Base-by-base conservation (phyloP, 30 jellyfish, hydroid and myxozoan species). In the Clytia hemisphaerica region DNA sequence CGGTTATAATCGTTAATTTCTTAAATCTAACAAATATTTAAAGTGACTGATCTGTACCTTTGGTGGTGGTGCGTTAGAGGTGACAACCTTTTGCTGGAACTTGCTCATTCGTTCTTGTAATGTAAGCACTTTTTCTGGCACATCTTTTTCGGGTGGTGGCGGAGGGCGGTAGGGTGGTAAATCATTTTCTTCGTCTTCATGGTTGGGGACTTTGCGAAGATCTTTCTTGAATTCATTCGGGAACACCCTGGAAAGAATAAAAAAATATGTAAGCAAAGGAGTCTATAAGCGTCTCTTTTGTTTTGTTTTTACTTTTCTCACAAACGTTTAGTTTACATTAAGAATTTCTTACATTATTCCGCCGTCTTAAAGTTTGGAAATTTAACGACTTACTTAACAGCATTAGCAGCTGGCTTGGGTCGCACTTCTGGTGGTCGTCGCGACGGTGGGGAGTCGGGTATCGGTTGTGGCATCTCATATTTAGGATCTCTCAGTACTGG, bases 401-500 rank as follows among this genome's bases (percentile, higher is more conserved):
- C 82, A 65, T 78, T 78, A 15, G 72, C 73, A 26, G 49, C 63
- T n/a, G 92, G 92, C 44, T 85, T 73, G 37, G 58, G 77, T 45
- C 37, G 45, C 15, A 26, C 81, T 35, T 48, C 81, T 37, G 80
- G 86, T 21, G 92, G 81, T 25, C 50, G 30, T 32, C 81, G 46
- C 36, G 81, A 42, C 7, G 81, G 81, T 22, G 81, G 81, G 24
- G 81, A 69, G 37, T 60, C 77, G 34, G 86, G 86, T 22, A 74
- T 58, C 26, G 68, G 67, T 58, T 58, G 31, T 19, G 96, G 96
- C 75, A 85, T 38, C 35, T 42, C 63, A 57, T 77, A 78, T 2
- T 79, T 69, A 16, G 96, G 94, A 55, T 85, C 96, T 4, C 73
- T 72, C 27, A 85, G 73, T 31, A 78, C 96, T 1, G 96, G 96